phyloP scores from a whole-genome alignment of 1,140 invertebrate species.

The Papilio polytes region DNA sequence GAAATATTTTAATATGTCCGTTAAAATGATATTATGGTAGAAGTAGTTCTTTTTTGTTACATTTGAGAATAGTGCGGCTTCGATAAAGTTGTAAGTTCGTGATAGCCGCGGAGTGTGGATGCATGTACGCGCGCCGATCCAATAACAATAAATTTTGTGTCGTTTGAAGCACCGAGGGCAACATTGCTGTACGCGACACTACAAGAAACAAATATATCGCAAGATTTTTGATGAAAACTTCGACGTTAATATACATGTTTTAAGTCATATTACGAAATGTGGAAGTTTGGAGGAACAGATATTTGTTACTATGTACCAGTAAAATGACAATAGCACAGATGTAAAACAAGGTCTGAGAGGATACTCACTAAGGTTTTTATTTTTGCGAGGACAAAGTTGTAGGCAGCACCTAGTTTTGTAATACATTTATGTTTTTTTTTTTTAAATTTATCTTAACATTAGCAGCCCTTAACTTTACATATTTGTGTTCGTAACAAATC shows the following conservation, averaged over 20 bases:
- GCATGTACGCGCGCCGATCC: conserved; percentile 77
- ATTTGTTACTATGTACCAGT: no score
- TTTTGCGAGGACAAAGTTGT: no score
- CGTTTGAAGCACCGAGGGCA: conserved; percentile 77
- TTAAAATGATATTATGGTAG: conserved; percentile 52
- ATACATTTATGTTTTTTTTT: no score
- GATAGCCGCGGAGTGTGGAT: conserved; percentile 82
- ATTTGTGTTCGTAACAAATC: no score
- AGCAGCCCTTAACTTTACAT: no score
- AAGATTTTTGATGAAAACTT: background rate
- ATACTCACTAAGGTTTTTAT: no score
- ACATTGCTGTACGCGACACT: conserved; percentile 44
- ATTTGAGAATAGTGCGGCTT: conserved; percentile 69
- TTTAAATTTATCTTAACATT: no score
- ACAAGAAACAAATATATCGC: background rate
- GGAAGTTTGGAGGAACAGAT: no score
- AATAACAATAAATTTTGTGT: conserved; percentile 83
- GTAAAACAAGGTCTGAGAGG: no score
- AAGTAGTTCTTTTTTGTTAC: conserved; percentile 49
- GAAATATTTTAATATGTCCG: conserved; percentile 45
- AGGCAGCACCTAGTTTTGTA: no score
- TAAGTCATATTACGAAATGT: no score
- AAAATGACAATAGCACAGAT: no score
- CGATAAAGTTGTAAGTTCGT: conserved; percentile 80
- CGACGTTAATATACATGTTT: background rate